A percentile compares a stretch with the other conserved stretches of the same genome.
Evolutionary conservation across 1,140 invertebrate genomes (phyloP).

Genomic region (Drosophila triauraria): DNA sequence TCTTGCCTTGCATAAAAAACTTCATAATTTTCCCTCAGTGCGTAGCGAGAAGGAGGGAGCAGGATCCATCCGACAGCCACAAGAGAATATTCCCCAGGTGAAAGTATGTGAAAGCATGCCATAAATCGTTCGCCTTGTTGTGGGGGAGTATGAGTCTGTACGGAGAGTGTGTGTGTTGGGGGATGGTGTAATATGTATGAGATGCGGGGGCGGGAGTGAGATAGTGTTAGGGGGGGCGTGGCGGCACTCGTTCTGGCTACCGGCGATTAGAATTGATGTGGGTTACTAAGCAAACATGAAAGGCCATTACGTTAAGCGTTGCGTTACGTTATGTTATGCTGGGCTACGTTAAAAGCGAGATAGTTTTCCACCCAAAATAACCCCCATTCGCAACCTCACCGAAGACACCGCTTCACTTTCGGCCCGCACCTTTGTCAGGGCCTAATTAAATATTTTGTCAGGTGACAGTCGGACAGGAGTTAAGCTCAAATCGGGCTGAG

Average conservation of each 20-base stretch:
- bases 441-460: conserved; percentile 50
- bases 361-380: conserved; percentile 31
- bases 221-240: conserved; percentile 28
- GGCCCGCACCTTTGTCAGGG: conserved; percentile 1
- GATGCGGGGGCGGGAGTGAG: conserved; percentile 26
- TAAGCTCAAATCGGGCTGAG: neutral
- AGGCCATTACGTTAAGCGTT: conserved; percentile 82
- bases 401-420: neutral
- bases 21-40: neutral
- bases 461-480: conserved; percentile 15
- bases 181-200: conserved; percentile 1
- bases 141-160: conserved; percentile 11
- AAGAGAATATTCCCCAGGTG: conserved; percentile 80
- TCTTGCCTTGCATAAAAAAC: no score
- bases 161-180: conserved; percentile 1
- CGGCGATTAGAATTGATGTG: conserved; percentile 82
- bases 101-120: conserved; percentile 84
- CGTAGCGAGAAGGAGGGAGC: neutral
- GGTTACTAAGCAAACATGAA: conserved; percentile 84
- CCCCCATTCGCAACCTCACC: neutral
- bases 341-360: conserved; percentile 59
- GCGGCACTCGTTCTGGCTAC: conserved; percentile 47
- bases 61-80: conserved; percentile 23
- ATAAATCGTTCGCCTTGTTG: conserved; percentile 75
- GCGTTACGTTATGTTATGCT: conserved; percentile 64